phyloP scores from a whole-genome alignment of 2,888 invertebrate genomes.

The Agrilus cyanescens region DNA sequence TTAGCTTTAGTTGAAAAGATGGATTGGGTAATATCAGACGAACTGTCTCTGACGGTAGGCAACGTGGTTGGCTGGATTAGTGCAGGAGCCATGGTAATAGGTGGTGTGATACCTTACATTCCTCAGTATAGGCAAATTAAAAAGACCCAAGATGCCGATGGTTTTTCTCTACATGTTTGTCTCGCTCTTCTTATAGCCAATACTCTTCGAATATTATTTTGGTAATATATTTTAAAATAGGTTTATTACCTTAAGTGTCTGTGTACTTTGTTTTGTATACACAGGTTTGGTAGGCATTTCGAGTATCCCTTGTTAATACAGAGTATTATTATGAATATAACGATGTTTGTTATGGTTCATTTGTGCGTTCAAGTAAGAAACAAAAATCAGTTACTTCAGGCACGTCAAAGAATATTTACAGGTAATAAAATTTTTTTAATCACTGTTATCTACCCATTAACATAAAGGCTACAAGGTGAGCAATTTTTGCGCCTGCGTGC shows the following conservation, averaged over 20 bases:
- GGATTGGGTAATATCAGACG: conserved; percentile 72
- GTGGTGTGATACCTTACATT: conserved; percentile 90
- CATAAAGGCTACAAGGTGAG: too few relatives aligned
- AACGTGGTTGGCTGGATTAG: conserved; percentile 69
- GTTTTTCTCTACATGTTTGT: conserved; percentile 95
- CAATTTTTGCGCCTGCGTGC: too few relatives aligned
- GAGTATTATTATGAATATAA: conserved; percentile 93
- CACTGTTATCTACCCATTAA: too few relatives aligned
- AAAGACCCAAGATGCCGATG: conserved; percentile 83
- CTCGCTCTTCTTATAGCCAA: conserved; percentile 90
- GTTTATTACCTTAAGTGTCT: neutral
- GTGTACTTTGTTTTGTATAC: neutral
- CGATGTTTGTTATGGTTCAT: conserved; percentile 93
- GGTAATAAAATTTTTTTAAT: too few relatives aligned
- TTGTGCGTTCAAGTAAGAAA: conserved; percentile 80
- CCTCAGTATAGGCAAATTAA: conserved; percentile 93
- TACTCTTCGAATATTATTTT: conserved; percentile 92
- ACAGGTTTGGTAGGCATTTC: conserved; percentile 96
- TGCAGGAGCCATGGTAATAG: conserved; percentile 85
- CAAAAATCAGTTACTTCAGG: conserved; percentile 64
- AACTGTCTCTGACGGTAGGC: conserved; percentile 60
- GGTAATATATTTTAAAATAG: conserved; percentile 51
- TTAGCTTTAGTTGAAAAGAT: conserved; percentile 32
- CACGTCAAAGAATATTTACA: conserved; percentile 70
- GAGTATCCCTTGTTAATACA: conserved; percentile 91